phyloP scores from a whole-genome alignment of 2,113 vertebrate species.

The Tonatia bakeri region DNA sequence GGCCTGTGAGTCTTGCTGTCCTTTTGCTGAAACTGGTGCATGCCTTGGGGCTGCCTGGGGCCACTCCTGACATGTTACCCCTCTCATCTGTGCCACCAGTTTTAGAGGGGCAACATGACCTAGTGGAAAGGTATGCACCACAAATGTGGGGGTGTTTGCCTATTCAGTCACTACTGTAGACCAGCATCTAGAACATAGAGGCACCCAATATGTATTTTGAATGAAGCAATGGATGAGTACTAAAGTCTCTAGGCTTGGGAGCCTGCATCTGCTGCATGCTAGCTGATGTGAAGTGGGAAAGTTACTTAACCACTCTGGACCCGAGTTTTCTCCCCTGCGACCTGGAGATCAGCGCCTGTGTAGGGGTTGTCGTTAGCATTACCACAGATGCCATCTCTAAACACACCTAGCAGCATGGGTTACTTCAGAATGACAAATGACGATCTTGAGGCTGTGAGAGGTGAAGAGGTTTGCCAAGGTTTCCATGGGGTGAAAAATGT shows the following conservation, averaged over 20 bases:
- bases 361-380: not conserved
- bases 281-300: not conserved
- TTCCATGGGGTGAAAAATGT: not conserved
- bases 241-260: not conserved
- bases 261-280: not conserved
- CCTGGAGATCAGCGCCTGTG: not conserved
- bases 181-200: not conserved
- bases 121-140: not conserved
- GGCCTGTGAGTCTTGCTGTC: not conserved
- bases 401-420: not conserved
- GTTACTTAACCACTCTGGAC: not conserved
- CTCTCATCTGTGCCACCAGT: not conserved
- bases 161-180: not conserved
- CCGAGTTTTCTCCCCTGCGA: not conserved
- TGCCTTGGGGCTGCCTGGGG: not conserved
- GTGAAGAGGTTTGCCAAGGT: not conserved
- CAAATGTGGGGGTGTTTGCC: not conserved
- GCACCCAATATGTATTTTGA: not conserved
- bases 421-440: not conserved
- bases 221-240: not conserved
- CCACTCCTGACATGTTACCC: not conserved
- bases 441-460: not conserved
- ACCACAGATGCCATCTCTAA: not conserved
- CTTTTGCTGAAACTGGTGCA: not conserved
- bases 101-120: not conserved